These are phyloP conservation scores for Drosophila ficusphila DNA, from an alignment of 1,140 invertebrate species.

Conservation along the genomic window DNA sequence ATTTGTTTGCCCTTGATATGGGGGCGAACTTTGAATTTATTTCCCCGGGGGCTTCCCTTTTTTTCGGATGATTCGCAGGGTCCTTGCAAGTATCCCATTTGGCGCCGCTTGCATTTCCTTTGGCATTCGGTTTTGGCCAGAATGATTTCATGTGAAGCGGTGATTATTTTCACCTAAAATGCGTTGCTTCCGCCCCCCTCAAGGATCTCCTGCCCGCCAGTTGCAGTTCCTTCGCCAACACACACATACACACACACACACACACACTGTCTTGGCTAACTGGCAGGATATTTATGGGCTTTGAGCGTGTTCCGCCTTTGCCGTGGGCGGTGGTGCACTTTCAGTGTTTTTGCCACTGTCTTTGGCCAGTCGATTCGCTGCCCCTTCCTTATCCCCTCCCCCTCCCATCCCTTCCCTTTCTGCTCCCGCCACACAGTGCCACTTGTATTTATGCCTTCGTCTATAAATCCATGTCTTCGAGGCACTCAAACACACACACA, in stretches of 20 bases:
- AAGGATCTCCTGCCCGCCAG: constrained; percentile 17
- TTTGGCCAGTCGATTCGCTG: constrained; percentile 54
- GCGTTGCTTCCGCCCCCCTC: constrained; percentile 13
- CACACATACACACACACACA: not conserved
- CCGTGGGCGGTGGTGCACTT: constrained; percentile 53
- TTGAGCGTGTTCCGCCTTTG: constrained; percentile 75
- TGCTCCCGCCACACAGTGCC: constrained; percentile 50
- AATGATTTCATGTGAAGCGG: constrained; percentile 84
- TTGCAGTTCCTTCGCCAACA: constrained; percentile 20
- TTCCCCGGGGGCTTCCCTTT: constrained; percentile 42
- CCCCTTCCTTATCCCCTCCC: constrained; percentile 2
- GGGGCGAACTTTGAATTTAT: constrained; percentile 57
- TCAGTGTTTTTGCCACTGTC: constrained; percentile 62
- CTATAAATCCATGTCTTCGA: constrained; percentile 79
- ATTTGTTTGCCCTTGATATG: constrained; percentile 75
- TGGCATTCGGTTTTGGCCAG: constrained; percentile 65
- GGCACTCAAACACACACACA: constrained; percentile 40
- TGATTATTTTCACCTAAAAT: constrained; percentile 83
- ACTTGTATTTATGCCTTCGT: constrained; percentile 81
- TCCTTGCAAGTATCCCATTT: constrained; percentile 30
- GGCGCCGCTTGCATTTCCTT: constrained; percentile 63
- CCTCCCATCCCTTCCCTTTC: constrained; percentile 9
- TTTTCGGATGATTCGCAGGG: constrained; percentile 11
- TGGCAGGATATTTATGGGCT: constrained; percentile 77
- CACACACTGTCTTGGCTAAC: constrained; percentile 39